Base-by-base conservation (phyloP, 1,140 invertebrate genomes). In the Aradophagus sp. region DNA sequence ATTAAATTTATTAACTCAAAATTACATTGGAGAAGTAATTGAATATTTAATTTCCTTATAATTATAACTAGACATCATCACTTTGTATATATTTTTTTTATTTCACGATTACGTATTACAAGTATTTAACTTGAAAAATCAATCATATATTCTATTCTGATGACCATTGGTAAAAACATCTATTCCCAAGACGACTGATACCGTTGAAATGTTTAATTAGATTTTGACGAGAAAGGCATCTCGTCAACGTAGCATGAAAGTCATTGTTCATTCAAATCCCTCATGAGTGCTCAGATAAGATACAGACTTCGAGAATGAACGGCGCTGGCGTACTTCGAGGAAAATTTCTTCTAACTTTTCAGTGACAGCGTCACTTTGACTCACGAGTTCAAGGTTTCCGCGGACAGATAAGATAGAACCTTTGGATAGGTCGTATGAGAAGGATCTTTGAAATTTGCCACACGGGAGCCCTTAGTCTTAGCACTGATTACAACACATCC, bases 401-500 rank as follows among this genome's bases (percentile, higher is more conserved):
- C 45, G 53, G 38, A 41, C 15, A 72, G 61, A 72, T 72, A 72
- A 72, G 61, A 72, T 71, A 65, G 59, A 38, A 58, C 50, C 48
- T 31, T 5, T 69, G 48, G 66, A 48, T 53, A 23, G 42, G 42
- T 58, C 52, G 52, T 70, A 70, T 31, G 58, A 58, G 56, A 19
- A 42, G 61, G 61, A 65, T 72, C 56, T 72, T 72, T 66, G 69
- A 48, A 72, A 72, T 72, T 66, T 62, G 69, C 55, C 69, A 55
- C 68, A 38, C 50, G 55, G 56, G 56, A 66, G 66, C 56, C 52
- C 58, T 73, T 67, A 56, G 62, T 17, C 62, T 66, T 55, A 32
- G 45, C 47, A 61, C 69, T 73, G 69, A 72, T 72, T 72, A 72
- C 69, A 56, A 72, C 38, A 44, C 66, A 66, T 62, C 70, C 70